Evolutionary conservation across 2,113 vertebrate species (phyloP), one percentile per base, ranked within the genome.

Genomic region (Laticauda laticaudata): DNA sequence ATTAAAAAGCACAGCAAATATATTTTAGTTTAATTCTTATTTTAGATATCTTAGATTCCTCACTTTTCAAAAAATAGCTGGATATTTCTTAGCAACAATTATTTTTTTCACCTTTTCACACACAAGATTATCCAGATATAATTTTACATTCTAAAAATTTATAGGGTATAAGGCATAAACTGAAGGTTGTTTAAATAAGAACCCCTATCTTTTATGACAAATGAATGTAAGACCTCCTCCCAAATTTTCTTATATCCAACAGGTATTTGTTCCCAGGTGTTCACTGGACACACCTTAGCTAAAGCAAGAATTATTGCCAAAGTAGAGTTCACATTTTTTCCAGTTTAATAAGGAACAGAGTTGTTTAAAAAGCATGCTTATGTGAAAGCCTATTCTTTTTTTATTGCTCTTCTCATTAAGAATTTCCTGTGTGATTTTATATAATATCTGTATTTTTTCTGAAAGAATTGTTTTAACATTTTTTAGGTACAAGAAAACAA

Each of bases 321-420:
- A 88, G 51, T 0, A 92, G 64, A 57, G 85, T 89, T 93, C 91
- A 87, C 0, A 0, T 43, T 91, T 91, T 75, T 94, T 86, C 92
- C n/a, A 0, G 94, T 91, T n/a, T 90, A 89, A 1, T 26, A 29
- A 88, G 54, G 92, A 92, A 91, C 5, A 88, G 23, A 91, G 54
- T 95, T 92, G 90, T 94, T 95, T 43, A 92, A 93, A 88, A 96
- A 92, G 64, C 91, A 92, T 0, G 53, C 93, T 97, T 97, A 97
- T 95, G 94, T 95, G 92, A 2, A 90, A 92, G 93, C 94, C 95
- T 96, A 91, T 90, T 95, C 43, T 93, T 96, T 10, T 69, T 96
- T 96, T 95, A 95, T 95, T 97, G 88, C 95, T 97, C 93, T 93
- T 96, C 95, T 96, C 94, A 97, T 96, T 97, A 97, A 96, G 93